Evolutionary conservation across 2,888 invertebrate genomes (phyloP).

Genomic region (Eilema caniola): DNA sequence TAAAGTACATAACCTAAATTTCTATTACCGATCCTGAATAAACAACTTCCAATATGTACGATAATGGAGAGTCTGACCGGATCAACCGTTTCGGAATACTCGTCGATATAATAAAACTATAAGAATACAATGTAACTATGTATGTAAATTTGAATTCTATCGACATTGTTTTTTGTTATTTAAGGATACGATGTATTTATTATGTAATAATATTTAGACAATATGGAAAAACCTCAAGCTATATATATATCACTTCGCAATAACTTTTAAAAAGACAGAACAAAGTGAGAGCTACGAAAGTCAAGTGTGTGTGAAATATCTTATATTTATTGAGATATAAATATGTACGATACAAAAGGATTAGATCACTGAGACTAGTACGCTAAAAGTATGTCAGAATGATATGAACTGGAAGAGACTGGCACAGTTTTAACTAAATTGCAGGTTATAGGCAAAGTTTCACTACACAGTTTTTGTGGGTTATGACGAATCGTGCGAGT

Average conservation of each 20-base stretch:
- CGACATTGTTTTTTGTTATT: too few relatives aligned
- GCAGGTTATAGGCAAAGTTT: background rate
- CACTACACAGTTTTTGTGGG: background rate
- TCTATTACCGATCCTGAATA: background rate
- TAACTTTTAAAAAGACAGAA: too few relatives aligned
- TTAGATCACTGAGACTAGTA: background rate
- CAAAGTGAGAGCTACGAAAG: too few relatives aligned
- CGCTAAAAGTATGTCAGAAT: too few relatives aligned
- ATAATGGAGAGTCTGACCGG: background rate
- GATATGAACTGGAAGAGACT: background rate
- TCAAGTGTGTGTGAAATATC: too few relatives aligned
- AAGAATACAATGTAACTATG: background rate
- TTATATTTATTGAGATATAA: too few relatives aligned
- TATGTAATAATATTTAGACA: too few relatives aligned
- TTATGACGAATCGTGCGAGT: background rate
- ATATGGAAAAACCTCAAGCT: too few relatives aligned
- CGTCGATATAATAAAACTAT: background rate
- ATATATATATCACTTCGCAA: too few relatives aligned
- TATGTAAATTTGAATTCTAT: background rate
- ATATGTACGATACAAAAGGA: background rate
- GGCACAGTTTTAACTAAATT: background rate
- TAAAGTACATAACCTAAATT: background rate
- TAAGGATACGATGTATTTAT: background rate
- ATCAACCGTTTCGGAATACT: background rate
- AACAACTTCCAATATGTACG: conserved; percentile 2